Evolutionary conservation across 2,888 invertebrate genomes (phyloP), one percentile per base, ranked within the genome.

Genomic region (Prosapia bicincta): DNA sequence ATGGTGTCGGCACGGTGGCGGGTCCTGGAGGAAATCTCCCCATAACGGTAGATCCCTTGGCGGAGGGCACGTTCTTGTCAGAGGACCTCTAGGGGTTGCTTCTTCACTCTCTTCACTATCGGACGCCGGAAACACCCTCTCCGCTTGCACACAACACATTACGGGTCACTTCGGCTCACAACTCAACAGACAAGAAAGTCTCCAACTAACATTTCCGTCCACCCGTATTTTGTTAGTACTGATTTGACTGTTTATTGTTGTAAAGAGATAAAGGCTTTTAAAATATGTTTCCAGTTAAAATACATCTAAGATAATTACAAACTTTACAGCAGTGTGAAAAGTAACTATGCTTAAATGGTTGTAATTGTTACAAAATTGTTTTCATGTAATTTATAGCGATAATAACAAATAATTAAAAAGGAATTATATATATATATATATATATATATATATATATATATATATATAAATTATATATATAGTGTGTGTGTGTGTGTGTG

Each of bases 111-210:
- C 79, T 75, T 81, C 81, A 23, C 79, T 79, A 78, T 81, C 81
- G 68, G 81, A 81, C 23, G 82, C 80, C 24, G 81, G 80, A 77
- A 81, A 81, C 74, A 81, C 81, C n/a, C 82, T 78, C 75, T 82
- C 82, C 25, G 80, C 80, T 72, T 81, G 81, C 43, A 81, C 81
- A 78, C 82, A 82, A 78, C 82, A 82, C 81, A 81, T 81, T n/a
- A 9, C 69, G 67, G n/a, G n/a, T 13, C 68, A 43, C 68, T 28
- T 66, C 65, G 20, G 20, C 15, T 10, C 54, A 54, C 2, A 20
- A 69, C 1, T 3, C 30, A 69, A n/a, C 20, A 30, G n/a, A 25
- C 67, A 65, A 3, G n/a, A n/a, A n/a, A n/a, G 30, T 9, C 30
- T 30, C 5, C 30, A 5, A 30, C 5, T 30, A 9, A 6, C 30